Base-by-base conservation (phyloP, 2,888 invertebrate species). In the Amitus sp. region DNA sequence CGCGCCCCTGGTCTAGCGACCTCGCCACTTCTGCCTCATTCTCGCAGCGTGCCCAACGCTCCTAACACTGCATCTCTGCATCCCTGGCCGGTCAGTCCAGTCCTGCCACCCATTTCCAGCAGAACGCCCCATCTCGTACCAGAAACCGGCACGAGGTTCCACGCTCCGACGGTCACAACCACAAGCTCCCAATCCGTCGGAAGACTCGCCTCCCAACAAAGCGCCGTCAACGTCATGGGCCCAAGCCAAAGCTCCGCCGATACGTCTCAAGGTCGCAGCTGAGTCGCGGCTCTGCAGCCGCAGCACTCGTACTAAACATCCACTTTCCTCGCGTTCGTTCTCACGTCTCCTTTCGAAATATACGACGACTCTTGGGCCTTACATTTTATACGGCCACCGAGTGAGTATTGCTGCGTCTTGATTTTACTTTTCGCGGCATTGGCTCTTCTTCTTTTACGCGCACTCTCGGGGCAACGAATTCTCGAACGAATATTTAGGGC, bases 51-150 rank as follows among this genome's bases (percentile, higher is more conserved):
- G 61, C 87, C 88, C 67, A 80, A 73, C 64, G 85, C 89, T 68
- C 84, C 82, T 12, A 83, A 78, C 66, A 74, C 88, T 70, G 85
- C 87, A 71, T 87, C 90, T 68, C 90, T 91, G 78, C 79, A 83
- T 49, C 91, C 91, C 62, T 93, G 93, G 93, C 92, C 93, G 66
- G 90, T 89, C 63, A 91, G 92, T 80, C 90, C 91, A 66, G 87
- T 92, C 69, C 85, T 92, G 73, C 90, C 92, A 72, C 88, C 90
- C 57, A 86, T 89, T 69, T 86, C 87, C 72, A 88, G 88, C 71
- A 85, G 91, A 73, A 89, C 90, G 71, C 87, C 88, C 65, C 90
- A 91, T 80, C 86, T 91, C 62, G 89, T 90, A 66, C 90, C 91
- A 42, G 91, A 91, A 79, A 89, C 88, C 67, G 78, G 81, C 19